A percentile compares a stretch with the other conserved stretches of the same genome.
phyloP scores from a whole-genome alignment of 2,888 invertebrate genomes.

The Mantis religiosa region DNA sequence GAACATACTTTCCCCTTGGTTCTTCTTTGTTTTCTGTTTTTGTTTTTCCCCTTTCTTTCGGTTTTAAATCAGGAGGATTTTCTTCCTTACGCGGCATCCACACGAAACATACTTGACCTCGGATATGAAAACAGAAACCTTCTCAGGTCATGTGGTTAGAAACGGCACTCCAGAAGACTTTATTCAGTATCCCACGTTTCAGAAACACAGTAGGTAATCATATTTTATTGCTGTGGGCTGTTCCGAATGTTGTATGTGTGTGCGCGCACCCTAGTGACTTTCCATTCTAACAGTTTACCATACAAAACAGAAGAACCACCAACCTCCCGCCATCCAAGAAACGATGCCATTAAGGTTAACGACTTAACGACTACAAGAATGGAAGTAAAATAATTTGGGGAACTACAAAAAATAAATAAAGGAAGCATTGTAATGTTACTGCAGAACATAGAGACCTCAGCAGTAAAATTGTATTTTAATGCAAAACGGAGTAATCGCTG shows the following conservation, averaged over 20 bases:
- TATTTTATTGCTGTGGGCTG: not conserved
- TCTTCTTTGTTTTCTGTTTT: too few species aligned
- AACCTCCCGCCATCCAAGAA: not conserved
- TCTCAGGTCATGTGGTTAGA: not conserved
- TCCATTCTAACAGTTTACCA: not conserved
- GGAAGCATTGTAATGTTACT: not conserved
- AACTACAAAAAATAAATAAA: not conserved
- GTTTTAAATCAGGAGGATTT: too few species aligned
- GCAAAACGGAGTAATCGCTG: not conserved
- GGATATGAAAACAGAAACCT: not conserved
- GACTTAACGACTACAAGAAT: slow-evolving; percentile 14
- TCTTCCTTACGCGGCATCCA: too few species aligned
- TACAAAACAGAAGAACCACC: not conserved
- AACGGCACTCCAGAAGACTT: not conserved
- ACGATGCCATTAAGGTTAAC: not conserved
- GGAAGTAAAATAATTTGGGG: not conserved
- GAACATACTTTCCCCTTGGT: too few species aligned
- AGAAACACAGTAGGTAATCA: not conserved
- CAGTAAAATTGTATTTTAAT: not conserved
- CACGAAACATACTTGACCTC: not conserved
- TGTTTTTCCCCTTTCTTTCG: too few species aligned
- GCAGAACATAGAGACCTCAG: not conserved
- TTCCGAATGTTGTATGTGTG: not conserved
- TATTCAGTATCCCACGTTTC: not conserved
- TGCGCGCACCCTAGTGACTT: not conserved